Percentiles rank a stretch among this genome's conserved stretches.
These are phyloP conservation scores for Bimastos eiseni DNA, from an alignment of 2,888 invertebrate species.

Conservation along the genomic window DNA sequence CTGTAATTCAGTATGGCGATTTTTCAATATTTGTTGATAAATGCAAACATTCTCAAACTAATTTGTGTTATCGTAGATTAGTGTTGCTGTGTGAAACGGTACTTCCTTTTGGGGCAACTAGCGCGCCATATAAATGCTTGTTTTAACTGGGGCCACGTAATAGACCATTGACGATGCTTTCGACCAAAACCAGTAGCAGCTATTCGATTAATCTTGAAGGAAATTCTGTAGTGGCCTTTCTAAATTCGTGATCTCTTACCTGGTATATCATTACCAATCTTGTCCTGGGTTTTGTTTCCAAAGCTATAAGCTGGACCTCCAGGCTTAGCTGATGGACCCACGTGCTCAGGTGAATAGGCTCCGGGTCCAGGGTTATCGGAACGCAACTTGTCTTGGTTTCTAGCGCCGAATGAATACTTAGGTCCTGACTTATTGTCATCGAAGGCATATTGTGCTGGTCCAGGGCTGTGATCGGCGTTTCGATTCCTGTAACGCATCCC, in stretches of 20 bases:
- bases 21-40: not conserved
- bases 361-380: constrained; percentile 27
- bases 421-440: not conserved
- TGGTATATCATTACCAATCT: constrained; percentile 22
- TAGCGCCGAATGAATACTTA: not conserved
- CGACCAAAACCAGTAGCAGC: not conserved
- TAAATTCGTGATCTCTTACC: not conserved
- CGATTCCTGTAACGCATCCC: not conserved
- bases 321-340: not conserved
- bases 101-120: not conserved
- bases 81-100: not conserved
- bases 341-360: constrained; percentile 26
- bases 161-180: not conserved
- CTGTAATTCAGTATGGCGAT: not conserved
- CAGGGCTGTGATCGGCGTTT: not conserved
- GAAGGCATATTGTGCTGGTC: not conserved
- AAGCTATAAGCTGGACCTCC: constrained; percentile 17
- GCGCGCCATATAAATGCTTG: not conserved
- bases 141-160: not conserved
- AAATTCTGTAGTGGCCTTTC: not conserved
- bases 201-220: not conserved
- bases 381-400: not conserved
- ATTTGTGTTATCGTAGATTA: not conserved
- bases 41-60: not conserved
- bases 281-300: not conserved